These are phyloP conservation scores for Pogonomyrmex barbatus DNA, from an alignment of 1,140 invertebrate species.

Conservation along the genomic window DNA sequence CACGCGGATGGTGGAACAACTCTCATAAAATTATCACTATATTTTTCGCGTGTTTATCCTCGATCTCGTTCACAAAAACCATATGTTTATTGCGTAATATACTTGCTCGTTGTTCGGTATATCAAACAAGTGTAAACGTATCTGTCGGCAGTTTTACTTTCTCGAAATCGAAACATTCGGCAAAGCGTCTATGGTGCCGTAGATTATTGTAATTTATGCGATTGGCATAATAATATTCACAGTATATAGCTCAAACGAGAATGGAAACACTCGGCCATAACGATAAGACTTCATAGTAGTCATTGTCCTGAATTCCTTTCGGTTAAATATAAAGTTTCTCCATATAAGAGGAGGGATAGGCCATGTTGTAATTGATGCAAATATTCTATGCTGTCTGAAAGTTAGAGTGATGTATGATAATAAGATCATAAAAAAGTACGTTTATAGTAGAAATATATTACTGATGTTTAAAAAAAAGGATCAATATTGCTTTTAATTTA, in stretches of 20 bases:
- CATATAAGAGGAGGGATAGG: slow-evolving; percentile 24
- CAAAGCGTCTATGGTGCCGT: neutral
- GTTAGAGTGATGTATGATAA: slow-evolving; percentile 22
- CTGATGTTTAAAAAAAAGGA: neutral
- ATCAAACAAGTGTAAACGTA: slow-evolving; percentile 30
- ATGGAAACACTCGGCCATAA: slow-evolving; percentile 47
- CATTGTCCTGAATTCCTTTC: slow-evolving; percentile 65
- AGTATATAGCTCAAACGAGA: slow-evolving; percentile 15
- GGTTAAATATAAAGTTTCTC: slow-evolving; percentile 59
- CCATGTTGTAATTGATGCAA: slow-evolving; percentile 38
- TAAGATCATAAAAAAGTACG: neutral
- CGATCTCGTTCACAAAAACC: slow-evolving; percentile 18
- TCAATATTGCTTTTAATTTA: neutral
- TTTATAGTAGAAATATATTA: slow-evolving; percentile 8
- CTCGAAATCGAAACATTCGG: slow-evolving; percentile 20
- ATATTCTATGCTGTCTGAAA: slow-evolving; percentile 33
- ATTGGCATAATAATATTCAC: slow-evolving; percentile 33
- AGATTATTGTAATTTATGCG: slow-evolving; percentile 52
- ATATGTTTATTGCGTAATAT: slow-evolving; percentile 24
- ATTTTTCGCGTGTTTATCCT: slow-evolving; percentile 29
- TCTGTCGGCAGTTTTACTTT: slow-evolving; percentile 45
- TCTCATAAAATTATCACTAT: slow-evolving; percentile 38
- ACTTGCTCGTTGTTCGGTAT: neutral
- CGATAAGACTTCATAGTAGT: slow-evolving; percentile 53
- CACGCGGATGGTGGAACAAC: neutral